Conservation (phyloP, 2,113 vertebrate species). For the Gymnobelideus leadbeateri region DNA sequence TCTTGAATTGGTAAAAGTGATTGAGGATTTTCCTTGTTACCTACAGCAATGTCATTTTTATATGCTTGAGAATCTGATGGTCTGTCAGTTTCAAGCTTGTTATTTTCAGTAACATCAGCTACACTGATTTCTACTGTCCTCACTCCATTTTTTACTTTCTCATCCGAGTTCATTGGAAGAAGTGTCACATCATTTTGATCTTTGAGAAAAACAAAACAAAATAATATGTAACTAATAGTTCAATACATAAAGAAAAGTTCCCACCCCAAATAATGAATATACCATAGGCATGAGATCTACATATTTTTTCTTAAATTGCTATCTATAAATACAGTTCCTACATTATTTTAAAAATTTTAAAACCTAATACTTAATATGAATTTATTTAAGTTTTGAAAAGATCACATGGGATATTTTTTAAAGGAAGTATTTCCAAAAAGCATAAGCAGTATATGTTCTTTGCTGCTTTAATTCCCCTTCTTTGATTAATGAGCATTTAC, state of each 20-base stretch:
- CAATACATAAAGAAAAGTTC: conserved; percentile 38
- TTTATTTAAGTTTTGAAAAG: background rate
- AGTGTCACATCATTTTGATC: conserved; percentile 71
- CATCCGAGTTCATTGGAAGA: conserved; percentile 78
- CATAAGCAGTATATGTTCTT: background rate
- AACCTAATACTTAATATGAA: background rate
- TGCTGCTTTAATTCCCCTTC: background rate
- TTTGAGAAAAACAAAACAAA: conserved; percentile 71
- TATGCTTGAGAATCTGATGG: conserved; percentile 61
- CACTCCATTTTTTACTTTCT: conserved; percentile 82
- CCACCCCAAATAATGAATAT: background rate
- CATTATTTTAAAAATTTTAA: background rate
- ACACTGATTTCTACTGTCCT: conserved; percentile 72
- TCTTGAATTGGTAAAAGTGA: conserved; percentile 60
- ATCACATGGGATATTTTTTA: background rate
- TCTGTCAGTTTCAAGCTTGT: conserved; percentile 72
- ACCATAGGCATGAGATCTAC: conserved; percentile 14
- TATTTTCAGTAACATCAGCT: conserved; percentile 74
- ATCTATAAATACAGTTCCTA: background rate
- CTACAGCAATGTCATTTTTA: conserved; percentile 72
- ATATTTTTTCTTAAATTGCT: background rate
- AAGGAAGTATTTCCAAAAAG: background rate
- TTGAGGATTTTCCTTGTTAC: conserved; percentile 68
- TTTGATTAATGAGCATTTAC: background rate
- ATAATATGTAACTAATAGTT: conserved; percentile 60